phyloP scores from a whole-genome alignment of 2,797 vertebrate genomes.

The Philypnodon macrostomus region DNA sequence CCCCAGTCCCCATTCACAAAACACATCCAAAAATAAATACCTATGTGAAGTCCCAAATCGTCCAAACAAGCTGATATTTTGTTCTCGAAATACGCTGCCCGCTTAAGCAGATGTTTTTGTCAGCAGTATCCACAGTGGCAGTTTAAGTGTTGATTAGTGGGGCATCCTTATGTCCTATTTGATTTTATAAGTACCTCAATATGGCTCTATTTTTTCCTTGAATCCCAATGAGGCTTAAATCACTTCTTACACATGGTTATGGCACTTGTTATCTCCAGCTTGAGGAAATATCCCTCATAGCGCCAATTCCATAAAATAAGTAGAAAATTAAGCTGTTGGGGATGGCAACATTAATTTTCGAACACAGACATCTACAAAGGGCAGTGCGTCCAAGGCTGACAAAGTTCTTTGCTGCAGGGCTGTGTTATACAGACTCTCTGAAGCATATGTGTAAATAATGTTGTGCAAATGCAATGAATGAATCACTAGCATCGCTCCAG shows the following conservation, averaged over 20 bases:
- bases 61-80: slow-evolving; percentile 25
- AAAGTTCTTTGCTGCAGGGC: slow-evolving; percentile 39
- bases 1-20: too few species aligned
- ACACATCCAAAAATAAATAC: slow-evolving; percentile 30
- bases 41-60: slow-evolving; percentile 9
- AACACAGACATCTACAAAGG: slow-evolving; percentile 15
- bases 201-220: not conserved
- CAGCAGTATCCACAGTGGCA: slow-evolving; percentile 21
- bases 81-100: not conserved
- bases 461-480: slow-evolving; percentile 49
- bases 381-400: slow-evolving; percentile 25
- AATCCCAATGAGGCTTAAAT: not conserved
- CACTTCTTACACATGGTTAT: not conserved
- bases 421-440: slow-evolving; percentile 40
- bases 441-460: slow-evolving; percentile 58
- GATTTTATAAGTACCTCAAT: not conserved
- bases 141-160: not conserved
- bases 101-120: slow-evolving; percentile 26
- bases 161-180: not conserved
- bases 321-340: not conserved
- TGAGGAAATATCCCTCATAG: slow-evolving; percentile 1
- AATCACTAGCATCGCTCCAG: slow-evolving; percentile 38
- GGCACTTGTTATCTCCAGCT: not conserved
- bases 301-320: slow-evolving; percentile 16
- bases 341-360: slow-evolving; percentile 2